Percentiles rank a stretch among this genome's conserved stretches.
These are phyloP conservation scores for Procambarus clarkii DNA, from an alignment of 1,140 invertebrate species.

Conservation along the genomic window DNA sequence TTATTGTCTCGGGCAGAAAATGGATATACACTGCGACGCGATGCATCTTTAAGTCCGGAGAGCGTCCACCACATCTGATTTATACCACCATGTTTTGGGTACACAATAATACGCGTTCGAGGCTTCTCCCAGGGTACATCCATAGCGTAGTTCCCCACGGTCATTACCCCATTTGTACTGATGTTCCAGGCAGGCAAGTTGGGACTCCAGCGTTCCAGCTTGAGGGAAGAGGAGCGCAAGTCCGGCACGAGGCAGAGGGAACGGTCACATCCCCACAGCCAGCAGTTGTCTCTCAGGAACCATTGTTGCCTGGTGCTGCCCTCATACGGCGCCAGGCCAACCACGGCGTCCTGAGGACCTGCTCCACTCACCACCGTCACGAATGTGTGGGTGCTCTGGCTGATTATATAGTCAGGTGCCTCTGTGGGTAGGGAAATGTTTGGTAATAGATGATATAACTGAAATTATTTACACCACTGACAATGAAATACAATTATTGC, in stretches of 20 bases:
- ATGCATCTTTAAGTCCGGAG: background rate
- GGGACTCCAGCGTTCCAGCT: background rate
- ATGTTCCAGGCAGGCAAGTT: background rate
- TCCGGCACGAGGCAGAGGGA: conserved; percentile 29
- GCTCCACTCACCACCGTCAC: conserved; percentile 35
- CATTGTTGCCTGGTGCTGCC: conserved; percentile 34
- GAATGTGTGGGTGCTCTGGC: conserved; percentile 41
- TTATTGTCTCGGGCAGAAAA: conserved; percentile 2
- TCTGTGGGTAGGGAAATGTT: background rate
- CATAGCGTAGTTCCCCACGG: background rate
- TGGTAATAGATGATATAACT: too few relatives aligned
- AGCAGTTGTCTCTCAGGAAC: conserved; percentile 11
- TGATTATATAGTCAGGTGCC: conserved; percentile 38
- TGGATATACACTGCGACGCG: conserved; percentile 8
- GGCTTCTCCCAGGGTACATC: conserved; percentile 39
- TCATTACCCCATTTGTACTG: background rate
- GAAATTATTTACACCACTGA: too few relatives aligned
- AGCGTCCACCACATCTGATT: conserved; percentile 47
- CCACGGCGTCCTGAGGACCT: conserved; percentile 17
- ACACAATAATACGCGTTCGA: conserved; percentile 22
- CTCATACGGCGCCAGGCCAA: conserved; percentile 22
- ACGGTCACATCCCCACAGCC: conserved; percentile 40
- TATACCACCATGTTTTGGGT: conserved; percentile 33
- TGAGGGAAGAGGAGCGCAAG: background rate
- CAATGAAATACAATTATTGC: too few relatives aligned